These are phyloP conservation scores for Dolichotis patagonum DNA, from an alignment of 2,113 vertebrate genomes.

Conservation along the genomic window DNA sequence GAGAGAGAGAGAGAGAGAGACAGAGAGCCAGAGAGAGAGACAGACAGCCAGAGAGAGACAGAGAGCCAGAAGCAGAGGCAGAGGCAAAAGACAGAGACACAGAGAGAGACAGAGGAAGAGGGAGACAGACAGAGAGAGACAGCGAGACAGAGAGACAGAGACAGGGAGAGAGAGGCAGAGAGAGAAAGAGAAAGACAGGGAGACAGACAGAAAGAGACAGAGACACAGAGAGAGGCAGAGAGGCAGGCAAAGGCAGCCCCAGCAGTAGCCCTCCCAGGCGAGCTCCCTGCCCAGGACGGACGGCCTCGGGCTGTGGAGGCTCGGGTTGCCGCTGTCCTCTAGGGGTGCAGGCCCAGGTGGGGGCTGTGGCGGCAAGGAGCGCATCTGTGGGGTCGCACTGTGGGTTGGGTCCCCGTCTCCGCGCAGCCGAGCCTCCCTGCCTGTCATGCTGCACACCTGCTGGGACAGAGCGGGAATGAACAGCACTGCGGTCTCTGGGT, in stretches of 20 bases:
- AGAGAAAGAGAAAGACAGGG: no score
- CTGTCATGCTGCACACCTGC: not conserved
- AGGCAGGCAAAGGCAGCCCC: not conserved
- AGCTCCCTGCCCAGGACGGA: not conserved
- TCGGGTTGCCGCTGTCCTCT: not conserved
- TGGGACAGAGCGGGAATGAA: not conserved
- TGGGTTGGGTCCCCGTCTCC: not conserved
- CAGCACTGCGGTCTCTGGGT: accelerated
- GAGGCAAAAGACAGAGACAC: no score
- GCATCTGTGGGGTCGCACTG: accelerated
- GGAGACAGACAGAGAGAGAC: not conserved
- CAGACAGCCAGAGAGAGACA: no score
- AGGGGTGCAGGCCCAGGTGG: no score
- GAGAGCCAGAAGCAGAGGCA: not conserved
- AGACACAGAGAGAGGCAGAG: not conserved
- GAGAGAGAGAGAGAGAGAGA: not conserved
- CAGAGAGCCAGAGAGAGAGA: not conserved
- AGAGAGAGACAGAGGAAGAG: no score
- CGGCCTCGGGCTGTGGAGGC: not conserved
- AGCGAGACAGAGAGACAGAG: not conserved
- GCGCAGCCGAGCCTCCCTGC: not conserved
- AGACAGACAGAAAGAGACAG: not conserved
- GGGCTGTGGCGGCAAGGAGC: accelerated
- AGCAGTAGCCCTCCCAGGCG: not conserved
- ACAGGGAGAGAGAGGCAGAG: no score